These are phyloP conservation scores for Brachirus orientalis DNA, from an alignment of 2,113 vertebrate genomes.

Conservation along the genomic window DNA sequence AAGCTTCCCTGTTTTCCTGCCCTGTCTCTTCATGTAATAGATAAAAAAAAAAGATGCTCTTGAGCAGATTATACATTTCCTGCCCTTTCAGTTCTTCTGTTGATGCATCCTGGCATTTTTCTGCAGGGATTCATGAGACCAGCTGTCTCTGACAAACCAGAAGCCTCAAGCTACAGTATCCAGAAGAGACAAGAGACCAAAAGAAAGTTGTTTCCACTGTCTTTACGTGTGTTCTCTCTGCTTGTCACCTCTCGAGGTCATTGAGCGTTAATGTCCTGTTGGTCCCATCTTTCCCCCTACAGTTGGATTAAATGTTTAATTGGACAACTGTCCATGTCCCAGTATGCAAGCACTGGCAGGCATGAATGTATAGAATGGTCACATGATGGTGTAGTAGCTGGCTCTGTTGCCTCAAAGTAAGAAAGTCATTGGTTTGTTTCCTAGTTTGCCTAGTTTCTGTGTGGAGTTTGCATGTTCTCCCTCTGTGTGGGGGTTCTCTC, in stretches of 20 bases:
- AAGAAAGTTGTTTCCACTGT: constrained; percentile 24
- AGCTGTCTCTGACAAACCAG: constrained; percentile 68
- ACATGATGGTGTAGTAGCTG: no score
- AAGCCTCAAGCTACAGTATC: constrained; percentile 52
- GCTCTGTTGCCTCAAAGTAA: no score
- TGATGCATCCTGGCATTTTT: constrained; percentile 68
- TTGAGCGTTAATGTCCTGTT: background rate
- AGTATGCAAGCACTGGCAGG: no score
- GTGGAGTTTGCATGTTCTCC: no score
- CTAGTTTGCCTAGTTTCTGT: no score
- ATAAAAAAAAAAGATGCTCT: constrained; percentile 5
- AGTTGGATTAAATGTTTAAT: no score
- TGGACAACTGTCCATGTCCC: no score
- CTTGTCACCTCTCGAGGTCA: constrained; percentile 45
- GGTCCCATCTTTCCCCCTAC: background rate
- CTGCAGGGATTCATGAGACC: constrained; percentile 59
- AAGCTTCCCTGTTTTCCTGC: background rate
- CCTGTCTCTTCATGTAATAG: constrained; percentile 16
- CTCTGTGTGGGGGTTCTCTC: no score
- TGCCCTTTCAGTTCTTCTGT: constrained; percentile 38
- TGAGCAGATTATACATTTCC: constrained; percentile 43
- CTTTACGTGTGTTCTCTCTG: constrained; percentile 3
- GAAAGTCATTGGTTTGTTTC: no score
- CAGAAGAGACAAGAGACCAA: constrained; percentile 31
- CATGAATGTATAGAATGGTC: no score